Conservation (phyloP, 2,113 vertebrate species). For the Turdus rufiventris region DNA sequence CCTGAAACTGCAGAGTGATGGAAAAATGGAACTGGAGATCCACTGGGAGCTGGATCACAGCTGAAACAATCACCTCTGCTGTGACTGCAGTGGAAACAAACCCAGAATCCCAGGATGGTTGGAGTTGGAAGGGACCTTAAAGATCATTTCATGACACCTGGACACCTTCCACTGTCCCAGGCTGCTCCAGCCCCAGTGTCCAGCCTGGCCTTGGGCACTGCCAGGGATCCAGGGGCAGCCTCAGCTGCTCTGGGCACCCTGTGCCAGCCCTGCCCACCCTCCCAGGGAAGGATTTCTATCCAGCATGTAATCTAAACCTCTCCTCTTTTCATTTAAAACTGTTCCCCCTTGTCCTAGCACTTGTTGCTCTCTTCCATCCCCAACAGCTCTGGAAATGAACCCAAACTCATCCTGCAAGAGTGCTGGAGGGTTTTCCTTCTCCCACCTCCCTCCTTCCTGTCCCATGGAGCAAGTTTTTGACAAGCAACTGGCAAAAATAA, state of each 20-base stretch:
- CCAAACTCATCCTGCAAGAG: background rate
- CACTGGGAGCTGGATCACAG: background rate
- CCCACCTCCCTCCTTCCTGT: background rate
- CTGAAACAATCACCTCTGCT: background rate
- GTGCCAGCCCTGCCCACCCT: background rate
- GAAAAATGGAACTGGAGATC: background rate
- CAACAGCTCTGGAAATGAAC: background rate
- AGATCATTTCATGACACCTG: fast-evolving
- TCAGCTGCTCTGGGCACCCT: background rate
- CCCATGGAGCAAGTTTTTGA: background rate
- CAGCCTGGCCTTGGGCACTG: background rate
- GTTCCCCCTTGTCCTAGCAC: background rate
- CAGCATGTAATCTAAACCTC: background rate
- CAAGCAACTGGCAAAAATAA: background rate
- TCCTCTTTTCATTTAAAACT: background rate
- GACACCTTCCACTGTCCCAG: background rate
- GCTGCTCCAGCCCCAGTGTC: fast-evolving
- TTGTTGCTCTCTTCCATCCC: background rate
- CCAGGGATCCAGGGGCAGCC: background rate
- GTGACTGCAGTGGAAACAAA: background rate
- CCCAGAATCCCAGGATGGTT: background rate
- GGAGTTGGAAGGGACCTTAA: background rate
- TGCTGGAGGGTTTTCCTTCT: background rate
- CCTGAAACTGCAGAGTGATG: background rate
- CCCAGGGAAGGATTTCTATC: background rate